Evolutionary conservation across 2,113 vertebrate species (phyloP).

Genomic region (Sinocyclocheilus anophthalmus): DNA sequence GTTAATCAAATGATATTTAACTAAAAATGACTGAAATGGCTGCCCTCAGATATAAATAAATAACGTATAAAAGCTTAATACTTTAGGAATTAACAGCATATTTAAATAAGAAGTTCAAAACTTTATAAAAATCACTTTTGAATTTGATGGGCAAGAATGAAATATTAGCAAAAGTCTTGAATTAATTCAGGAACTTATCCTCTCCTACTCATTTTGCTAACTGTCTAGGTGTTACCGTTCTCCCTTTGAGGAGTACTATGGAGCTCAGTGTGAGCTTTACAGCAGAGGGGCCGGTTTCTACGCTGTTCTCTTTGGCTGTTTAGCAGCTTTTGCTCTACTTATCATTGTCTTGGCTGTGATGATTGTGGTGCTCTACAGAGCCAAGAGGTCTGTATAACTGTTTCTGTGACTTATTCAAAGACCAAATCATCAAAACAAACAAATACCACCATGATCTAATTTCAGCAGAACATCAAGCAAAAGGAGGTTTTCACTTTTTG

Average conservation of each 20-base stretch:
- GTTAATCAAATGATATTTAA: background rate
- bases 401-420: background rate
- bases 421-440: background rate
- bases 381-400: background rate
- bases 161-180: background rate
- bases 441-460: background rate
- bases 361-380: constrained; percentile 53
- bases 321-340: constrained; percentile 64
- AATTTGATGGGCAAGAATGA: background rate
- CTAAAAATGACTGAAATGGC: too few relatives aligned
- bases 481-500: constrained; percentile 53
- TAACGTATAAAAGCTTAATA: background rate
- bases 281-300: constrained; percentile 70
- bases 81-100: background rate
- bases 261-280: constrained; percentile 67
- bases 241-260: constrained; percentile 64
- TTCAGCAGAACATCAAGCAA: background rate
- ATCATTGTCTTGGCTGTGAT: constrained; percentile 56
- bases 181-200: background rate
- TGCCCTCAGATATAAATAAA: background rate
- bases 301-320: constrained; percentile 71
- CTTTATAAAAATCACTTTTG: background rate
- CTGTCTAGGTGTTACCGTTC: constrained; percentile 63
- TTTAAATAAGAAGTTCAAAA: background rate
- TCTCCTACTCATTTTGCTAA: background rate